phyloP scores from a whole-genome alignment of 2,888 invertebrate species.

The Malacosoma neustria region DNA sequence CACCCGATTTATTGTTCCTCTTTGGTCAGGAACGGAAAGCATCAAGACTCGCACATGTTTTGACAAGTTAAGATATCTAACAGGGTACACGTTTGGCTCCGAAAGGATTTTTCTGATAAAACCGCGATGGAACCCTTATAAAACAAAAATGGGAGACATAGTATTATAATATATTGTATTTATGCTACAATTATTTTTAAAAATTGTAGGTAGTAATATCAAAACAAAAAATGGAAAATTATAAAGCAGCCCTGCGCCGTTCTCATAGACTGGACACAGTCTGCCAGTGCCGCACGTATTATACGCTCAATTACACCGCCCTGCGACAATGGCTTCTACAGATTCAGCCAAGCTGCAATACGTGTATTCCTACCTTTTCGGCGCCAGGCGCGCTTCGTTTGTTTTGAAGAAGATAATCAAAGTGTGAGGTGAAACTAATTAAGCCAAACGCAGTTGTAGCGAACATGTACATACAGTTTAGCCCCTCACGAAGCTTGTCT shows the following conservation, averaged over 20 bases:
- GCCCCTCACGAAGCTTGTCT: too few relatives aligned
- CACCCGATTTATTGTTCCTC: too few relatives aligned
- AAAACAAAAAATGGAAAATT: conserved; percentile 13
- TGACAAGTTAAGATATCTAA: too few relatives aligned
- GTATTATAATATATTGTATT: too few relatives aligned
- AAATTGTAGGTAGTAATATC: too few relatives aligned
- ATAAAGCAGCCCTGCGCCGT: conserved; percentile 34
- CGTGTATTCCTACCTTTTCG: conserved; percentile 17
- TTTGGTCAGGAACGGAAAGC: too few relatives aligned
- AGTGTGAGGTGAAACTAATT: conserved; percentile 17
- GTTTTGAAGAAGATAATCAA: conserved; percentile 16
- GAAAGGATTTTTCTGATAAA: too few relatives aligned
- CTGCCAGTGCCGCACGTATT: conserved; percentile 47
- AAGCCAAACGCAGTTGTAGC: conserved; percentile 12
- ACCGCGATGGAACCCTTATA: too few relatives aligned
- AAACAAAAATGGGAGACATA: too few relatives aligned
- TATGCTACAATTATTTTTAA: too few relatives aligned
- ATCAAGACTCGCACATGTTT: too few relatives aligned
- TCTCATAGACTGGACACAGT: conserved; percentile 46
- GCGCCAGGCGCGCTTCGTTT: conserved; percentile 14
- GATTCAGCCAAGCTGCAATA: conserved; percentile 16
- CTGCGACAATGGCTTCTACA: conserved; percentile 20
- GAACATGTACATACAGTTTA: conserved; percentile 11
- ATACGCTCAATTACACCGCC: conserved; percentile 60
- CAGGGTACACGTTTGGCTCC: too few relatives aligned